Percentiles rank a stretch among this genome's conserved stretches.
Evolutionary conservation across 2,113 vertebrate species (phyloP).

Genomic region (Arothron firmamentum): DNA sequence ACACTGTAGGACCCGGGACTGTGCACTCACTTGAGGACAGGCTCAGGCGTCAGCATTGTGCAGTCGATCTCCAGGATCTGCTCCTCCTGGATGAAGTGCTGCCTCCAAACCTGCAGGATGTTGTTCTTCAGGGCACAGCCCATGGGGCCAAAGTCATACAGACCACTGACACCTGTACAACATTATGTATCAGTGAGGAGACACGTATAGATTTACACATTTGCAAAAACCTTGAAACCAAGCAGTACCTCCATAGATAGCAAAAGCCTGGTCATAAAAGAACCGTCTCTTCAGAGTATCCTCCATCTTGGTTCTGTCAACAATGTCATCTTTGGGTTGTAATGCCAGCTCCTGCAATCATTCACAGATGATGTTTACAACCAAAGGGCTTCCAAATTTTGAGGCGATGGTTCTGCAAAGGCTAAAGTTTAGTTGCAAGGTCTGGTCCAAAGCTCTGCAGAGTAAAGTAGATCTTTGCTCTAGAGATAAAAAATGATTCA

Average conservation of each 20-base stretch:
- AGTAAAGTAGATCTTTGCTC: no score
- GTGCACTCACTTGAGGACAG: conserved; percentile 87
- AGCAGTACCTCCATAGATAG: conserved; percentile 92
- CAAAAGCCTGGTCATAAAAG: conserved; percentile 98
- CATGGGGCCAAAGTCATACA: conserved; percentile 96
- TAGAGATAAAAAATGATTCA: background rate
- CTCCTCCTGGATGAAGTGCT: conserved; percentile 98
- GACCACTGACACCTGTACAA: conserved; percentile 88
- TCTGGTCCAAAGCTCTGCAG: no score
- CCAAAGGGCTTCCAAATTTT: no score
- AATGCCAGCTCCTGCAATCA: conserved; percentile 85
- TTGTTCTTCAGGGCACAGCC: conserved; percentile 98
- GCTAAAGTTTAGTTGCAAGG: background rate
- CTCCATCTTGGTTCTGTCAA: conserved; percentile 96
- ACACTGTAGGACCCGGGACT: background rate
- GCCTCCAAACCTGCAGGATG: conserved; percentile 92
- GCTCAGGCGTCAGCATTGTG: conserved; percentile 95
- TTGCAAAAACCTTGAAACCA: background rate
- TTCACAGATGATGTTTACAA: background rate
- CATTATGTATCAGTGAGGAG: conserved; percentile 35
- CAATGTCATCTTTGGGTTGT: conserved; percentile 93
- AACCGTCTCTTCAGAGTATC: conserved; percentile 96
- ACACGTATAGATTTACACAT: background rate
- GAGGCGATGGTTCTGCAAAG: background rate
- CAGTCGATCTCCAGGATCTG: conserved; percentile 98